These are phyloP conservation scores for Epistrophella euchroma DNA, from an alignment of 2,888 invertebrate species.

Conservation along the genomic window DNA sequence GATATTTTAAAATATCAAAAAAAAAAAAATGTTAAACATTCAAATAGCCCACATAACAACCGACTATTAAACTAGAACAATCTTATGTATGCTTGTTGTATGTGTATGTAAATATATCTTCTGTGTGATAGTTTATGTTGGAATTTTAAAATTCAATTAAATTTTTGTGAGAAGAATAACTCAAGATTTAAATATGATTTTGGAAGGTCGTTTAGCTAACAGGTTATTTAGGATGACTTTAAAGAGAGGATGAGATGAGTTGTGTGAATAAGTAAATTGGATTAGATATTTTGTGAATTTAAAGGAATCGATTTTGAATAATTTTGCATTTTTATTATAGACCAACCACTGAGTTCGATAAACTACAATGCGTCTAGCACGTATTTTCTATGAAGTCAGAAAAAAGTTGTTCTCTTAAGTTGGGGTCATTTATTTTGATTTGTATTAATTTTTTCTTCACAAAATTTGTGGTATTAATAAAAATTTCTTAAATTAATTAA, in stretches of 20 bases:
- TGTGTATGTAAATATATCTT: neutral
- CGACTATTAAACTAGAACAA: neutral
- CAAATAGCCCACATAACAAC: neutral
- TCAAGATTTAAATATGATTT: constrained; percentile 17
- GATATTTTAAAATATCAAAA: neutral
- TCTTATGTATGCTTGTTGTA: neutral
- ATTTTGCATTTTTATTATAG: constrained; percentile 4
- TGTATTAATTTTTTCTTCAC: neutral
- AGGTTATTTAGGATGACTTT: neutral
- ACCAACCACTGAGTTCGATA: constrained; percentile 18
- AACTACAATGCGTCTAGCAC: neutral
- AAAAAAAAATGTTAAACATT: neutral
- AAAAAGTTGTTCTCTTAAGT: neutral
- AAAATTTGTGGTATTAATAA: no score
- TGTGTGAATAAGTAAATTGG: constrained; percentile 3
- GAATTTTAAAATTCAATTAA: constrained; percentile 6
- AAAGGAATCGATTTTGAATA: constrained; percentile 10
- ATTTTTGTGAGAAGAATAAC: constrained; percentile 22
- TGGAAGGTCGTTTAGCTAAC: constrained; percentile 20
- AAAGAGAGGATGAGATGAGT: neutral
- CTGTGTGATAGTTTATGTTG: neutral
- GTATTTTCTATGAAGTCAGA: neutral
- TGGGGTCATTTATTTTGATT: neutral
- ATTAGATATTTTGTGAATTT: neutral
- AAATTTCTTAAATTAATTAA: no score